phyloP scores from a whole-genome alignment of 1,140 invertebrate species.

The Drosophila sulfurigaster region DNA sequence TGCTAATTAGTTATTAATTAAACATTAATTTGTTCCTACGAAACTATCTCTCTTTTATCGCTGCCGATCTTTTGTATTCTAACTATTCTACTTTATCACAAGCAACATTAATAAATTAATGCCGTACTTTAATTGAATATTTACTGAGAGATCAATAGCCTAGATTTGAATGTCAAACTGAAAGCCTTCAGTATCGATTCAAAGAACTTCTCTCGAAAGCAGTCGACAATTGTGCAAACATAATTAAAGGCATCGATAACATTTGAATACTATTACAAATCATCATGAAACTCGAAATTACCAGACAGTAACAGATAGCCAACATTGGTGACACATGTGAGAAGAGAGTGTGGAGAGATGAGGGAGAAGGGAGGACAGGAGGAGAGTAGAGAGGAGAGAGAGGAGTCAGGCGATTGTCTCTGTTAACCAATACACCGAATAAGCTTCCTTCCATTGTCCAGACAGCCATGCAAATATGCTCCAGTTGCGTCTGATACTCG shows the following conservation, averaged over 20 bases:
- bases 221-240: slow-evolving; percentile 13
- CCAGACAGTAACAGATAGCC: slow-evolving; percentile 26
- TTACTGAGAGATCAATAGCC: not conserved
- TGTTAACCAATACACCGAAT: slow-evolving; percentile 39
- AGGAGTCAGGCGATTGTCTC: not conserved
- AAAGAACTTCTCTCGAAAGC: not conserved
- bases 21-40: too few relatives aligned
- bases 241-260: slow-evolving; percentile 42
- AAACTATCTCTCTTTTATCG: too few relatives aligned
- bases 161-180: not conserved
- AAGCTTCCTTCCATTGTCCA: slow-evolving; percentile 41
- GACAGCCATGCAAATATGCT: slow-evolving; percentile 53
- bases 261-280: slow-evolving; percentile 37
- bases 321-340: not conserved
- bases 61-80: too few relatives aligned
- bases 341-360: too few relatives aligned
- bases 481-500: slow-evolving; percentile 23
- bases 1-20: too few relatives aligned
- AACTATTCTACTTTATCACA: too few relatives aligned
- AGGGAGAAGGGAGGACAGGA: not conserved
- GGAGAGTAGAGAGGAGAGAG: not conserved
- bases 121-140: not conserved
- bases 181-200: not conserved
- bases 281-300: slow-evolving; percentile 27
- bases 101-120: not conserved